A percentile compares a stretch with the other conserved stretches of the same genome.
These are phyloP conservation scores for Dromiciops gliroides DNA, from an alignment of 2,113 vertebrate genomes.

Conservation along the genomic window DNA sequence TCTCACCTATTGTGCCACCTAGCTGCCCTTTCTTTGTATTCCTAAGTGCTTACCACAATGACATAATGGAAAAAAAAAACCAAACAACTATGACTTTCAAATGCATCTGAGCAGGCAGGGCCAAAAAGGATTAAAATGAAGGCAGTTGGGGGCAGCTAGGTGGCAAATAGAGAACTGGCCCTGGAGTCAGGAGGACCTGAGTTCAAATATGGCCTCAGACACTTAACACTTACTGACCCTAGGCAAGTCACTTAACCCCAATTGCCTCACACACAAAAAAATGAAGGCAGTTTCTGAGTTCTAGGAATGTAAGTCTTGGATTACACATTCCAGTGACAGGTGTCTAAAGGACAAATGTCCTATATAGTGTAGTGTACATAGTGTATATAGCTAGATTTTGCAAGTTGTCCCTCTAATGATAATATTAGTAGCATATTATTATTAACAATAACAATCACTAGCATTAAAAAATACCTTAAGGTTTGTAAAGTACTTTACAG, in stretches of 20 bases:
- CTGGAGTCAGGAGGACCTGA: too few relatives aligned
- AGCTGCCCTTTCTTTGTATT: too few relatives aligned
- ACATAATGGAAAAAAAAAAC: neutral
- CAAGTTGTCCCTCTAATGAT: neutral
- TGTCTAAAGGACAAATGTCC: neutral
- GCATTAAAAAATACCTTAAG: neutral
- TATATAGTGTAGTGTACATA: neutral
- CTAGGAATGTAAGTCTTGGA: neutral
- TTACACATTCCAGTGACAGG: neutral
- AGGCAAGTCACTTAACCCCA: too few relatives aligned
- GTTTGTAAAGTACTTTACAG: neutral
- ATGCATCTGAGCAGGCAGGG: neutral
- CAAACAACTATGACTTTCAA: neutral
- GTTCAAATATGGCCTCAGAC: too few relatives aligned
- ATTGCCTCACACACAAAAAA: too few relatives aligned
- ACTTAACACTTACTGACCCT: too few relatives aligned
- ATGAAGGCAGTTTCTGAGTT: neutral
- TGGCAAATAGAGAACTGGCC: too few relatives aligned
- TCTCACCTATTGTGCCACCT: too few relatives aligned
- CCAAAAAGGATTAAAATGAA: neutral
- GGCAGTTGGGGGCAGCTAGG: too few relatives aligned
- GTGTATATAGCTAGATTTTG: neutral
- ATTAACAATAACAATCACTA: neutral
- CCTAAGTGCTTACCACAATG: neutral
- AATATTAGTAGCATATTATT: neutral